A percentile compares a stretch with the other conserved stretches of the same genome.
These are phyloP conservation scores for Syrrhaptes paradoxus DNA, from an alignment of 2,113 vertebrate genomes.

Conservation along the genomic window DNA sequence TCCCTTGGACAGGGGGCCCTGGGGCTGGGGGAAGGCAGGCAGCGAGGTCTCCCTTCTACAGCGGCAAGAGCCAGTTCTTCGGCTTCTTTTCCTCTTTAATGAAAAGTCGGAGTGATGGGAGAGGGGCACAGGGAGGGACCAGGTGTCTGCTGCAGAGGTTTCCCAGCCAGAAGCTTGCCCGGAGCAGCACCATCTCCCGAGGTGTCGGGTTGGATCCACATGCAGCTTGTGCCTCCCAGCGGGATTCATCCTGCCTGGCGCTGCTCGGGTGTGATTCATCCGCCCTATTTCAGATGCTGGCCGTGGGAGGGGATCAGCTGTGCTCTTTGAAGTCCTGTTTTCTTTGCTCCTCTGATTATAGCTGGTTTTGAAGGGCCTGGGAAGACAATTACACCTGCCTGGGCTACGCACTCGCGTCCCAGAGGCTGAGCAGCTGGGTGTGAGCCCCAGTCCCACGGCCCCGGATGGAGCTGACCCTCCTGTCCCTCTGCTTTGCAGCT, in stretches of 20 bases:
- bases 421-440: neutral
- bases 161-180: neutral
- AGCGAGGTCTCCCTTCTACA: neutral
- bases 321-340: slow-evolving; percentile 22
- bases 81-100: neutral
- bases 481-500: slow-evolving; percentile 76
- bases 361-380: neutral
- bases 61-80: neutral
- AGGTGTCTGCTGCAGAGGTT: neutral
- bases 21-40: neutral
- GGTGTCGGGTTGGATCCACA: neutral
- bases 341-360: neutral
- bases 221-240: neutral
- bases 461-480: neutral
- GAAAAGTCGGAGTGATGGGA: neutral
- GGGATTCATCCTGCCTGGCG: neutral
- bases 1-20: no score
- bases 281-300: neutral
- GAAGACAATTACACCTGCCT: neutral
- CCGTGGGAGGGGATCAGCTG: slow-evolving; percentile 3
- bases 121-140: neutral
- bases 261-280: neutral
- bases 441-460: neutral
- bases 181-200: accelerated
- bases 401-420: neutral